phyloP scores from a whole-genome alignment of 2,113 vertebrate species.

The Malurus melanocephalus region DNA sequence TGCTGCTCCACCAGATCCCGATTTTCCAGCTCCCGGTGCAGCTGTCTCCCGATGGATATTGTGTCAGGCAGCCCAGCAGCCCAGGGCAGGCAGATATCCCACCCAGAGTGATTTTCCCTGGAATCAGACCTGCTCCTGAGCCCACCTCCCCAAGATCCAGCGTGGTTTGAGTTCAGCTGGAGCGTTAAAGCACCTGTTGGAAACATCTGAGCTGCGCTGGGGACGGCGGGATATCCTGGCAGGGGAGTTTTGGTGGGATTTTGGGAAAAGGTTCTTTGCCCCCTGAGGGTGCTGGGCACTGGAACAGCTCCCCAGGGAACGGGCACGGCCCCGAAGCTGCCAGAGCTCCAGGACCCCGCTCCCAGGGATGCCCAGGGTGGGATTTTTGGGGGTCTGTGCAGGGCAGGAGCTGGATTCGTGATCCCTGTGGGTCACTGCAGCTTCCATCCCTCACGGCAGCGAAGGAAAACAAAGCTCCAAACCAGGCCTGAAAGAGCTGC shows the following conservation, averaged over 20 bases:
- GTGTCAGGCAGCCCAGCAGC: background rate
- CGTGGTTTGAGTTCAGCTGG: background rate
- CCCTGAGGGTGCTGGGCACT: background rate
- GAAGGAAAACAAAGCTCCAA: background rate
- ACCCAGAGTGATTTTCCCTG: background rate
- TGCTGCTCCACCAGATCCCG: accelerated
- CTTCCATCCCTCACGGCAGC: background rate
- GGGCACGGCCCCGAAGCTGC: background rate
- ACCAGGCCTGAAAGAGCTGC: background rate
- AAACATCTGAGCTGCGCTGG: background rate
- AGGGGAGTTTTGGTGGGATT: background rate
- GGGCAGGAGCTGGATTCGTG: no score
- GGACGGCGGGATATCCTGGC: background rate
- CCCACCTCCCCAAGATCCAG: background rate
- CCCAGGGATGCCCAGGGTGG: background rate
- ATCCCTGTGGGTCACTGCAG: background rate
- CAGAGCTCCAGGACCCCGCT: background rate
- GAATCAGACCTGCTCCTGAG: background rate
- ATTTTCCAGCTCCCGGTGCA: background rate
- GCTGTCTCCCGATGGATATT: conserved; percentile 17
- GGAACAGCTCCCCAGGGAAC: background rate
- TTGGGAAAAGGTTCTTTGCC: background rate
- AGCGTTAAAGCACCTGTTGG: conserved; percentile 20
- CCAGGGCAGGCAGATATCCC: background rate
- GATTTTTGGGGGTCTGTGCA: background rate